Evolutionary conservation across 2,888 invertebrate species (phyloP).

Genomic region (Iphiclides podalirius): DNA sequence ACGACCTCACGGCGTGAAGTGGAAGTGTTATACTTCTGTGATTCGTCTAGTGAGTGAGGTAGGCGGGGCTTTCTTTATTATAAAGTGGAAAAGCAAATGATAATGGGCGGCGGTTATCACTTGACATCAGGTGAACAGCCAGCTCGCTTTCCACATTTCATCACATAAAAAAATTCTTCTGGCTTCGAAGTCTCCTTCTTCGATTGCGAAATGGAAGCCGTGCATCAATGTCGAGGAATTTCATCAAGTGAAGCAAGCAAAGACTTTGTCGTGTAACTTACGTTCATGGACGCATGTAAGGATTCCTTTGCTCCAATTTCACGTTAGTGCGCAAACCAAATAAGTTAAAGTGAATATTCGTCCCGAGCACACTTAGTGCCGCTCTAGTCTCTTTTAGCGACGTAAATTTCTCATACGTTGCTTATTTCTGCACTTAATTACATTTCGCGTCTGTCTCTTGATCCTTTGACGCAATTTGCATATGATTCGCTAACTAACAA

Average conservation of each 20-base stretch:
- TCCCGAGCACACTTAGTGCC: slow-evolving; percentile 31
- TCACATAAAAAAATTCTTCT: too few relatives aligned
- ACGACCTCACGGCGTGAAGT: too few relatives aligned
- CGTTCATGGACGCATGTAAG: slow-evolving; percentile 28
- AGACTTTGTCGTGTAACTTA: slow-evolving; percentile 24
- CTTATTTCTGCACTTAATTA: slow-evolving; percentile 34
- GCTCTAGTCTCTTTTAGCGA: slow-evolving; percentile 39
- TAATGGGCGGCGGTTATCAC: too few relatives aligned
- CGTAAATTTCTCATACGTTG: slow-evolving; percentile 24
- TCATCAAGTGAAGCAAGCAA: slow-evolving; percentile 13
- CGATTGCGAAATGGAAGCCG: too few relatives aligned
- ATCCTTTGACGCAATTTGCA: slow-evolving; percentile 51
- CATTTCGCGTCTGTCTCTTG: slow-evolving; percentile 37
- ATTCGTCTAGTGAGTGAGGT: too few relatives aligned
- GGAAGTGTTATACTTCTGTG: too few relatives aligned
- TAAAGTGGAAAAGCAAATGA: too few relatives aligned
- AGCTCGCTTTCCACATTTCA: too few relatives aligned
- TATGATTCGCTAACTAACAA: too few relatives aligned
- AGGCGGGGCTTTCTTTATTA: too few relatives aligned
- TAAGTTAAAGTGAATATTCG: slow-evolving; percentile 38
- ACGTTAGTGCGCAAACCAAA: slow-evolving; percentile 33
- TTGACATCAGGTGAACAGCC: too few relatives aligned
- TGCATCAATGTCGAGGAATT: slow-evolving; percentile 10
- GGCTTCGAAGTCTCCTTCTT: too few relatives aligned
- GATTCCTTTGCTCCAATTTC: slow-evolving; percentile 35